Evolutionary conservation across 2,797 vertebrate genomes (phyloP).

Genomic region (Rhinophrynus dorsalis): DNA sequence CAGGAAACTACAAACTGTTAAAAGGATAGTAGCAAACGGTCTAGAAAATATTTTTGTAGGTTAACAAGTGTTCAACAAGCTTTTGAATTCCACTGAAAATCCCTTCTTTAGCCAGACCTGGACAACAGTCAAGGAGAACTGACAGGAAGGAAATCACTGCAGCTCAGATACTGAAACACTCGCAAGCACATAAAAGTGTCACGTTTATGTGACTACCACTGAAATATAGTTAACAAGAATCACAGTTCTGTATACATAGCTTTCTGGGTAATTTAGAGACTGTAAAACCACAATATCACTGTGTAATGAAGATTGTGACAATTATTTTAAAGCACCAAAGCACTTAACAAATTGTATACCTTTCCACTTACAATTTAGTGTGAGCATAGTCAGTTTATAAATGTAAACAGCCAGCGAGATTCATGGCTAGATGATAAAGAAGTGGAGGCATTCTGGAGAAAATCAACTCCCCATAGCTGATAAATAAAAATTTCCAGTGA

Average conservation of each 20-base stretch:
- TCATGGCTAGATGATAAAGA: no score
- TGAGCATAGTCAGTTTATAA: no score
- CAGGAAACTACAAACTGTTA: background rate
- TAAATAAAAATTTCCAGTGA: no score
- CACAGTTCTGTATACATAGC: background rate
- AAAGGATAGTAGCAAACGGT: background rate
- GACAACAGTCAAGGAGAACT: background rate
- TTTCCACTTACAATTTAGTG: no score
- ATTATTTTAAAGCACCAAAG: no score
- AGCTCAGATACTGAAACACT: background rate
- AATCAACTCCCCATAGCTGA: no score
- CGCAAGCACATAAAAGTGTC: background rate
- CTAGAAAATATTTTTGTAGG: background rate
- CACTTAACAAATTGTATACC: no score
- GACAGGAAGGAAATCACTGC: background rate
- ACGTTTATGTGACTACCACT: background rate
- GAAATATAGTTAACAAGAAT: background rate
- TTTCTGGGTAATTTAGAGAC: constrained; percentile 1
- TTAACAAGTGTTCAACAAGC: constrained; percentile 8
- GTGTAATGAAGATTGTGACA: background rate
- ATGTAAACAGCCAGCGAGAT: no score
- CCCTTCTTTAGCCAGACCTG: background rate
- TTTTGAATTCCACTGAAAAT: background rate
- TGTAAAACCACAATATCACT: background rate
- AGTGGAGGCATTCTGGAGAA: no score